Evolutionary conservation across 2,888 invertebrate species (phyloP).

Genomic region (Orthosia cruda): DNA sequence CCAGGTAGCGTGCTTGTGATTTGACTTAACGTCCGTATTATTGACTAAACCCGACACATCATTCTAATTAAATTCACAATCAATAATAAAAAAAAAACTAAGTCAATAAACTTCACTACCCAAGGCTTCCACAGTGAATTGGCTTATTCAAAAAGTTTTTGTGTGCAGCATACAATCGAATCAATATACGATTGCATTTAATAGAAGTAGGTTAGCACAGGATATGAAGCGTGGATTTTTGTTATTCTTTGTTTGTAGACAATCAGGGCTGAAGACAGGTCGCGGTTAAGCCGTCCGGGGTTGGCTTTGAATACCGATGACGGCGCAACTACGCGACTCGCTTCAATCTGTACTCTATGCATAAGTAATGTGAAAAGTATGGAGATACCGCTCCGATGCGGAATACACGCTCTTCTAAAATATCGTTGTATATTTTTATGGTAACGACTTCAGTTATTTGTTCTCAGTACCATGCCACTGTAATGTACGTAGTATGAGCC

Average conservation of each 20-base stretch:
- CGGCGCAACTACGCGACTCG: slow-evolving; percentile 86
- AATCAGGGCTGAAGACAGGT: slow-evolving; percentile 85
- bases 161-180: slow-evolving; percentile 54
- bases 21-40: too few relatives aligned
- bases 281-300: slow-evolving; percentile 85
- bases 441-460: slow-evolving; percentile 87
- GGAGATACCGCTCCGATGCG: slow-evolving; percentile 86
- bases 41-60: too few relatives aligned
- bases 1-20: too few relatives aligned
- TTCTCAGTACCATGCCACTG: slow-evolving; percentile 74
- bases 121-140: slow-evolving; percentile 28
- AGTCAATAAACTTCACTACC: slow-evolving; percentile 16
- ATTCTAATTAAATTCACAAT: slow-evolving; percentile 22
- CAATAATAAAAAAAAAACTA: slow-evolving; percentile 19
- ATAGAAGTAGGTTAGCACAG: slow-evolving; percentile 60
- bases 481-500: slow-evolving; percentile 49
- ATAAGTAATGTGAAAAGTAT: slow-evolving; percentile 91
- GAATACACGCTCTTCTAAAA: slow-evolving; percentile 87
- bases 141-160: slow-evolving; percentile 53
- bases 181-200: slow-evolving; percentile 60
- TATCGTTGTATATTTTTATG: slow-evolving; percentile 89
- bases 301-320: slow-evolving; percentile 89
- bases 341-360: slow-evolving; percentile 91
- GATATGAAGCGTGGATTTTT: slow-evolving; percentile 69
- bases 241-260: slow-evolving; percentile 85